Evolutionary conservation across 2,888 invertebrate genomes (phyloP).

Genomic region (Eugnorisma glareosa): DNA sequence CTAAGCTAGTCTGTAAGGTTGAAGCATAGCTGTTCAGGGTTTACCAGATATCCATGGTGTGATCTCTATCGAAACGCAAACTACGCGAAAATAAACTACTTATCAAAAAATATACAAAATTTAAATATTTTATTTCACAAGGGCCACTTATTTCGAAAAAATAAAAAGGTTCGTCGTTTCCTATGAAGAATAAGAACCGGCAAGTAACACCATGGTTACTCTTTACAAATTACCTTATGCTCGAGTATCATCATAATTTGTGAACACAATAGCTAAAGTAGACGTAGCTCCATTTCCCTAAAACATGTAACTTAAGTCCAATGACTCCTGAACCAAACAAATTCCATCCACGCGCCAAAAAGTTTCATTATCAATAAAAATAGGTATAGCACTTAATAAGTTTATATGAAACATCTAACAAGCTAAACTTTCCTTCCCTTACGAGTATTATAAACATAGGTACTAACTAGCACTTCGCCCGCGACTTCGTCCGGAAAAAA

Average conservation of each 20-base stretch:
- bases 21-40: background rate
- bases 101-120: too few species aligned
- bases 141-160: too few species aligned
- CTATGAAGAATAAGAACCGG: background rate
- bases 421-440: constrained; percentile 6
- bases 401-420: background rate
- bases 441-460: background rate
- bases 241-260: too few species aligned
- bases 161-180: too few species aligned
- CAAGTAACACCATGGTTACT: background rate
- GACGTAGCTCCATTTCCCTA: background rate
- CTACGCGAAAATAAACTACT: too few species aligned
- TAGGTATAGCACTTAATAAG: constrained; percentile 1
- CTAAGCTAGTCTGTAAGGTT: background rate
- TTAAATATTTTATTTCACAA: too few species aligned
- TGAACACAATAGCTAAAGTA: background rate
- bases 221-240: background rate
- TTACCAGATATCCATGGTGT: background rate
- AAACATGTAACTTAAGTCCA: background rate
- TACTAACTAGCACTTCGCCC: too few species aligned
- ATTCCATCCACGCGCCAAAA: background rate
- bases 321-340: background rate
- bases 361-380: constrained; percentile 13
- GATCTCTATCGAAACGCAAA: background rate
- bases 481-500: too few species aligned